These are phyloP conservation scores for Belgica antarctica DNA, from an alignment of 2,888 invertebrate genomes.

Conservation along the genomic window DNA sequence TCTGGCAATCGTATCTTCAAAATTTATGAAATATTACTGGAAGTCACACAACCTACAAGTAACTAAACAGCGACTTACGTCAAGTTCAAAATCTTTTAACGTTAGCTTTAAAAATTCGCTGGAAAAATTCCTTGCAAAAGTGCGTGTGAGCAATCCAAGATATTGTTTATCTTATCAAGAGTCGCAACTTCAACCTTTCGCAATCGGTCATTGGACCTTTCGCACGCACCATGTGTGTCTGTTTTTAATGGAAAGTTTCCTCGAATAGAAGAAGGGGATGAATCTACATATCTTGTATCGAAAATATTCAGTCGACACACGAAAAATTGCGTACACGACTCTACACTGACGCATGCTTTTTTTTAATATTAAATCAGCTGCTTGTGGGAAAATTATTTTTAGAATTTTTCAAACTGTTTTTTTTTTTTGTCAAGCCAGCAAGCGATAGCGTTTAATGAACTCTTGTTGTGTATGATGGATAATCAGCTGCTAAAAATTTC, in stretches of 20 bases:
- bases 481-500: constrained; percentile 11
- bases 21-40: too few species aligned
- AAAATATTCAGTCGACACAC: background rate
- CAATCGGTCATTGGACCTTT: constrained; percentile 11
- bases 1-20: too few species aligned
- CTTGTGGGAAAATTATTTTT: constrained; percentile 11
- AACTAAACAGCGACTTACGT: too few species aligned
- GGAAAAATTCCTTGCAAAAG: too few species aligned
- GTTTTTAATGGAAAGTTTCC: background rate
- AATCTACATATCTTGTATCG: background rate
- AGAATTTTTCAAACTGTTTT: background rate
- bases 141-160: too few species aligned
- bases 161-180: constrained; percentile 7
- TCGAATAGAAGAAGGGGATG: background rate
- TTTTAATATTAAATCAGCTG: constrained; percentile 34
- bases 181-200: background rate
- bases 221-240: background rate
- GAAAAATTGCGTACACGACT: constrained; percentile 19
- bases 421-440: background rate
- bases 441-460: constrained; percentile 39
- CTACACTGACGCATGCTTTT: background rate
- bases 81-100: too few species aligned
- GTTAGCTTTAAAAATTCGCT: too few species aligned
- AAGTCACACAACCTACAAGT: too few species aligned
- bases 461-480: background rate